These are phyloP conservation scores for Meghimatium bilineatum DNA, from an alignment of 2,888 invertebrate genomes.

Conservation along the genomic window DNA sequence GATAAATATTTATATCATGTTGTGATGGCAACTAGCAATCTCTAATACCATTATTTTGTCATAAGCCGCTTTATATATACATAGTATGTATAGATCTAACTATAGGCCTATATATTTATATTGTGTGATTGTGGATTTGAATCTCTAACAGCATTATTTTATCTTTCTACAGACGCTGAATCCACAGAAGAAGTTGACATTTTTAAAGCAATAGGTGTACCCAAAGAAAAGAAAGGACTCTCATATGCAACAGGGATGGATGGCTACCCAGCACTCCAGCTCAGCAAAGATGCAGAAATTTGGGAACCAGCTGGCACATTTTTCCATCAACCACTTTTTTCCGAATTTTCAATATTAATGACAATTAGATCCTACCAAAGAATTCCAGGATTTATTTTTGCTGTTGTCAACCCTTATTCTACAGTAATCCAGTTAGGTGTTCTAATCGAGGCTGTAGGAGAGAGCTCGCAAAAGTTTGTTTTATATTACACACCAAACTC, in stretches of 20 bases:
- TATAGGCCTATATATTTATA: too few species aligned
- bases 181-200: constrained; percentile 83
- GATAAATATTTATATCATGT: too few species aligned
- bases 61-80: too few species aligned
- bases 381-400: constrained; percentile 88
- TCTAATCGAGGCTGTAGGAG: constrained; percentile 63
- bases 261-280: constrained; percentile 91
- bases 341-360: constrained; percentile 90
- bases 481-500: constrained; percentile 87
- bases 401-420: constrained; percentile 93
- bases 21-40: too few species aligned
- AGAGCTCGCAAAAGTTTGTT: constrained; percentile 85
- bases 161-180: constrained; percentile 46
- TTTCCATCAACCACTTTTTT: constrained; percentile 81
- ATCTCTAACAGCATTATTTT: neutral
- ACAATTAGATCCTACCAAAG: constrained; percentile 86
- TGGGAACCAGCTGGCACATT: constrained; percentile 78
- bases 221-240: constrained; percentile 78
- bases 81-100: too few species aligned
- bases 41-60: too few species aligned
- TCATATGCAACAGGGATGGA: constrained; percentile 90
- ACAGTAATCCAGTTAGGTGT: constrained; percentile 90
- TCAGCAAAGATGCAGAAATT: constrained; percentile 86
- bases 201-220: constrained; percentile 87
- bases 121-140: too few species aligned